Evolutionary conservation across 1,140 invertebrate genomes (phyloP).

Genomic region (Bombus soroeensis): DNA sequence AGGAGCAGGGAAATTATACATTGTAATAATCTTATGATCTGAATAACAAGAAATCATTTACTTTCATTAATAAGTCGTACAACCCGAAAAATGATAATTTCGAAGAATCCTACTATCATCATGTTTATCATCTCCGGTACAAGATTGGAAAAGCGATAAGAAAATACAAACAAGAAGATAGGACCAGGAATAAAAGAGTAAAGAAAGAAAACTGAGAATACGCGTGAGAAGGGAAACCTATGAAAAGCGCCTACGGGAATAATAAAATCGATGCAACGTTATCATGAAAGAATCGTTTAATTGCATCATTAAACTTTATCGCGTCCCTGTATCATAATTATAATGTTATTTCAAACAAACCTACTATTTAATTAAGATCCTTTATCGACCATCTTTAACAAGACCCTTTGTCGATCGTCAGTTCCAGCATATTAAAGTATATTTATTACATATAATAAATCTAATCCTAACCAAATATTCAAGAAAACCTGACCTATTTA

Average conservation of each 20-base stretch:
- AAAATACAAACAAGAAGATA: neutral
- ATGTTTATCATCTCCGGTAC: neutral
- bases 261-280: neutral
- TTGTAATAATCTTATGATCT: neutral
- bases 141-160: neutral
- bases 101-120: neutral
- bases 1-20: neutral
- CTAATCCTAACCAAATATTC: neutral
- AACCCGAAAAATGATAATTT: too few species aligned
- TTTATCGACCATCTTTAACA: neutral
- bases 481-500: too few species aligned
- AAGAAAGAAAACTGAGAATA: neutral
- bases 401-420: neutral
- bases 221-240: too few species aligned
- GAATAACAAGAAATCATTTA: neutral
- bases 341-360: neutral
- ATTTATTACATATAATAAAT: neutral
- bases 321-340: neutral
- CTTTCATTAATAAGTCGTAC: neutral
- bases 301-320: neutral
- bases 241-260: neutral
- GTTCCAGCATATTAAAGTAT: neutral
- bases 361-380: slow-evolving; percentile 2
- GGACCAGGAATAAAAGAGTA: neutral
- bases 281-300: neutral